These are phyloP conservation scores for Montipora cactus DNA, from an alignment of 64 coral and sea anemone species.

Conservation along the genomic window DNA sequence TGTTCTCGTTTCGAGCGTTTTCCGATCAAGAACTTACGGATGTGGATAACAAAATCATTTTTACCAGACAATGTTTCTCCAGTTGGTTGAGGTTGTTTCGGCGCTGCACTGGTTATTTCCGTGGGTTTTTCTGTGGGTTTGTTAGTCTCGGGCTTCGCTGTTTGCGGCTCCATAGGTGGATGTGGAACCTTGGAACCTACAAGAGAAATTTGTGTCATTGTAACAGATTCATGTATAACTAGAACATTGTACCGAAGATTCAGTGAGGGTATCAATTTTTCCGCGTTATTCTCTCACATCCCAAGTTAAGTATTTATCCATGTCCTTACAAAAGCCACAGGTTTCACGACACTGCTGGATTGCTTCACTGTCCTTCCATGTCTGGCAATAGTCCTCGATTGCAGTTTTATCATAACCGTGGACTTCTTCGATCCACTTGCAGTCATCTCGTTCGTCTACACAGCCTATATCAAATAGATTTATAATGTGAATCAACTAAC, in stretches of 20 bases:
- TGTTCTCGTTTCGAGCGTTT: too few relatives aligned
- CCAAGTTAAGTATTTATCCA: neutral
- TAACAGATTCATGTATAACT: too few relatives aligned
- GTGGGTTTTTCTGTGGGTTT: neutral
- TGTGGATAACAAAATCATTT: neutral
- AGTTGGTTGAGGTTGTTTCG: neutral
- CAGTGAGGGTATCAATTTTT: too few relatives aligned
- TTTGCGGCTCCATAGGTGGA: neutral
- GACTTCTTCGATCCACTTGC: neutral
- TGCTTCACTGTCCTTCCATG: neutral
- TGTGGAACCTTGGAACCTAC: slow-evolving; percentile 12
- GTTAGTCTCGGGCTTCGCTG: neutral
- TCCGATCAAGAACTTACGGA: neutral
- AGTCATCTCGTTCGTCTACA: slow-evolving; percentile 1
- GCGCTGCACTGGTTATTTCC: neutral
- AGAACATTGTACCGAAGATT: too few relatives aligned
- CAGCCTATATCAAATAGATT: neutral
- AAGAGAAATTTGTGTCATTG: neutral
- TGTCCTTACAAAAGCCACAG: neutral
- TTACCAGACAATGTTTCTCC: neutral
- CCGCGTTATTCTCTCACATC: too few relatives aligned
- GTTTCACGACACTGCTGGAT: slow-evolving; percentile 7
- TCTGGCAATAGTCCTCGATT: neutral
- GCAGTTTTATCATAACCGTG: neutral
- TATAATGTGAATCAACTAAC: too few relatives aligned